Conservation (phyloP, 2,797 vertebrate genomes). For the Delichon dasypus region DNA sequence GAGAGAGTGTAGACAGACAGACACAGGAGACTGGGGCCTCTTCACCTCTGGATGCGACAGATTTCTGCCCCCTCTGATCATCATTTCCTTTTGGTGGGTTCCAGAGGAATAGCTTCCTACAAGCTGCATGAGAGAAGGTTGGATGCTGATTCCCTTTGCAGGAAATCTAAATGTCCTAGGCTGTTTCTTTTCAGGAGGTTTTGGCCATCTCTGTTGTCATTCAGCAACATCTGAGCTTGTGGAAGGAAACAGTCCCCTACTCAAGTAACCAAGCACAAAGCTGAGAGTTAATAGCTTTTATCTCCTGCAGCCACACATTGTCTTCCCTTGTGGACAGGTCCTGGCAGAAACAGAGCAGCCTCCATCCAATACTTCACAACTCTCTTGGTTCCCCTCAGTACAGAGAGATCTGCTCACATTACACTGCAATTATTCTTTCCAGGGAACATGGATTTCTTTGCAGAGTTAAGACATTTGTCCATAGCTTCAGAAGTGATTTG, state of each 20-base stretch:
- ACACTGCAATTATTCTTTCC: neutral
- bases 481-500: neutral
- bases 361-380: slow-evolving; percentile 11
- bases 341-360: slow-evolving; percentile 2
- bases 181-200: neutral
- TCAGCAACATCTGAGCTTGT: neutral
- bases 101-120: neutral
- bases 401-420: slow-evolving; percentile 1
- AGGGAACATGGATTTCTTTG: neutral
- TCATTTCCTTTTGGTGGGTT: neutral
- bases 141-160: neutral
- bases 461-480: neutral
- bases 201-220: neutral
- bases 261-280: slow-evolving; percentile 9
- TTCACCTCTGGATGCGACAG: neutral
- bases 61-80: neutral
- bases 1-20: neutral
- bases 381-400: slow-evolving; percentile 8
- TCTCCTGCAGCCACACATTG: neutral
- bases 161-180: neutral
- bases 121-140: neutral
- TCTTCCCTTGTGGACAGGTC: neutral
- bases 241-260: slow-evolving; percentile 5
- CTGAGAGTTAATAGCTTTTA: slow-evolving; percentile 1
- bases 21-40: neutral